Percentiles rank a stretch among this genome's conserved stretches.
Evolutionary conservation across 2,888 invertebrate species (phyloP).

Genomic region (Myopa testacea): DNA sequence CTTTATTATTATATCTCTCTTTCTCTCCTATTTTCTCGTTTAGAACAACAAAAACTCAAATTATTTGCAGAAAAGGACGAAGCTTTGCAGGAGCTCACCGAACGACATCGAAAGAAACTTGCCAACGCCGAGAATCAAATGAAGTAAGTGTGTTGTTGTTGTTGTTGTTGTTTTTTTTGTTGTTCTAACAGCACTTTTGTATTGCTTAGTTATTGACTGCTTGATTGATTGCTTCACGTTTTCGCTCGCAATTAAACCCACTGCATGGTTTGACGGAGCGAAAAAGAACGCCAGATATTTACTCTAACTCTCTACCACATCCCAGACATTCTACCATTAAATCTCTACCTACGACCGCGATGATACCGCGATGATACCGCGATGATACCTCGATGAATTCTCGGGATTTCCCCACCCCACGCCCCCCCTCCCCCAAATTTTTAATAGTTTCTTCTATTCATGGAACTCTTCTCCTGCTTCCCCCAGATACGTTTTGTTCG

Average conservation of each 20-base stretch:
- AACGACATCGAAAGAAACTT: constrained; percentile 69
- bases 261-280: not conserved
- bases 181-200: not conserved
- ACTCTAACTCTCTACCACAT: too few relatives aligned
- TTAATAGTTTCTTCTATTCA: too few relatives aligned
- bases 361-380: too few relatives aligned
- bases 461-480: too few relatives aligned
- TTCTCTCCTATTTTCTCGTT: not conserved
- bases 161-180: not conserved
- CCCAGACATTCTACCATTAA: too few relatives aligned
- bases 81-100: constrained; percentile 70
- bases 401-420: too few relatives aligned
- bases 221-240: not conserved
- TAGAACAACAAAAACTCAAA: constrained; percentile 72
- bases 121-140: constrained; percentile 68
- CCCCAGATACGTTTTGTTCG: too few relatives aligned
- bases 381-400: too few relatives aligned
- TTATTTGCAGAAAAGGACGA: constrained; percentile 72
- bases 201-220: not conserved
- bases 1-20: too few relatives aligned
- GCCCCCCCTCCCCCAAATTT: too few relatives aligned
- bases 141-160: constrained; percentile 64
- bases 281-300: too few relatives aligned
- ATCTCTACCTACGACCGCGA: too few relatives aligned
- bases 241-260: not conserved